Conservation (phyloP, 2,113 vertebrate genomes). For the Tyto alba region DNA sequence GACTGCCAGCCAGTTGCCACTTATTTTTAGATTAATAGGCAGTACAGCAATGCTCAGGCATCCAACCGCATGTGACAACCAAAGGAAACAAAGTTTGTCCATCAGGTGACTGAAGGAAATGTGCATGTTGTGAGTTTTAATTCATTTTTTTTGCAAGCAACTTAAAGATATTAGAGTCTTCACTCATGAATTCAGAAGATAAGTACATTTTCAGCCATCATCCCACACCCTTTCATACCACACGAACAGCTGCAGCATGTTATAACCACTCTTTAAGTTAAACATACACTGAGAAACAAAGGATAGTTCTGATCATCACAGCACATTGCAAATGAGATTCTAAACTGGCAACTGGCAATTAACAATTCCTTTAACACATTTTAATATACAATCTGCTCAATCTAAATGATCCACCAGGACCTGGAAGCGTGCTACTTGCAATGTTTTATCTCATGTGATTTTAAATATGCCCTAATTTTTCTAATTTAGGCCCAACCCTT, state of each 20-base stretch:
- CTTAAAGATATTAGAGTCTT: background rate
- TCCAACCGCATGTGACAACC: background rate
- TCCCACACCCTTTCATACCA: background rate
- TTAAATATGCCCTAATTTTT: background rate
- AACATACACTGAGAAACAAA: background rate
- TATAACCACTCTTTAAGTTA: background rate
- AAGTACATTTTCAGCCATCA: background rate
- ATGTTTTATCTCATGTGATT: background rate
- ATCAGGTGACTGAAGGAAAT: background rate
- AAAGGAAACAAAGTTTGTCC: background rate
- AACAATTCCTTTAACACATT: background rate
- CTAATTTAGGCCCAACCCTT: background rate
- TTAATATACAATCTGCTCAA: background rate
- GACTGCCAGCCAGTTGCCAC: background rate
- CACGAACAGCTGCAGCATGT: background rate
- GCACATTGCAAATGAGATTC: background rate
- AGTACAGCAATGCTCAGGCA: background rate
- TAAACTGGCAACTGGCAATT: background rate
- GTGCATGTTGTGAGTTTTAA: background rate
- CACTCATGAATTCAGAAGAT: background rate
- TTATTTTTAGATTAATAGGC: background rate
- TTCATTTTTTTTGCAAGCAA: background rate
- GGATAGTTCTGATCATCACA: background rate
- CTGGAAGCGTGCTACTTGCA: background rate
- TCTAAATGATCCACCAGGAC: background rate